A percentile compares a stretch with the other conserved stretches of the same genome.
Evolutionary conservation across 2,888 invertebrate genomes (phyloP).

Genomic region (Tenthredo notha): DNA sequence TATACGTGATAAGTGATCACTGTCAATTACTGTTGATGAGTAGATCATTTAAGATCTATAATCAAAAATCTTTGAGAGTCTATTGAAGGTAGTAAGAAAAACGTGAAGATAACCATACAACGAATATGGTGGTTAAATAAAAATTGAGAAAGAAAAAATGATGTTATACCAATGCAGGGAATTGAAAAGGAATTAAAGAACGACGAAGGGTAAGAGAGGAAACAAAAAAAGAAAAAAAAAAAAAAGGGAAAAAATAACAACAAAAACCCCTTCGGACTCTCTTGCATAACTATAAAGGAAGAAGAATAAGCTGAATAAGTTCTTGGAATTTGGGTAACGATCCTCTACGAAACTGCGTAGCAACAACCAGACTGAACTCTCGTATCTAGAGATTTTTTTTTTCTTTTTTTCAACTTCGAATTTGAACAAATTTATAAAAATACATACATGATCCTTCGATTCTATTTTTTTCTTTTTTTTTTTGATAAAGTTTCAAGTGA

Average conservation of each 20-base stretch:
- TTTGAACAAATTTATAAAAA: neutral
- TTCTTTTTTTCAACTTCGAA: neutral
- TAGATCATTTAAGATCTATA: neutral
- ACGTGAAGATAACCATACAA: neutral
- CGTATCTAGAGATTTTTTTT: neutral
- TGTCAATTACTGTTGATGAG: neutral
- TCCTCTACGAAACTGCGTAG: constrained; percentile 37
- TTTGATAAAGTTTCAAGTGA: neutral
- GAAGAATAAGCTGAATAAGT: constrained; percentile 24
- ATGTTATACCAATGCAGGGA: neutral
- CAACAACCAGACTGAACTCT: constrained; percentile 18
- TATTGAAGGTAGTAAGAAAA: neutral
- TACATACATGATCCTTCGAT: neutral
- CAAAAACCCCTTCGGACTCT: neutral
- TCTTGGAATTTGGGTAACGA: constrained; percentile 45
- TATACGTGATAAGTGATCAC: neutral
- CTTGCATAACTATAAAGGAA: constrained; percentile 44
- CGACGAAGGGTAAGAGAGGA: constrained; percentile 10
- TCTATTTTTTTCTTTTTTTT: neutral
- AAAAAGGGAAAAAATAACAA: constrained; percentile 8
- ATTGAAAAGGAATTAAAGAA: constrained; percentile 22
- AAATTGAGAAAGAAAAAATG: neutral
- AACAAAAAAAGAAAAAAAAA: neutral
- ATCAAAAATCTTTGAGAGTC: neutral
- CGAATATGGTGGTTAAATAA: constrained; percentile 17